Base-by-base conservation (phyloP, 2,888 invertebrate genomes). In the Syrphus vitripennis region DNA sequence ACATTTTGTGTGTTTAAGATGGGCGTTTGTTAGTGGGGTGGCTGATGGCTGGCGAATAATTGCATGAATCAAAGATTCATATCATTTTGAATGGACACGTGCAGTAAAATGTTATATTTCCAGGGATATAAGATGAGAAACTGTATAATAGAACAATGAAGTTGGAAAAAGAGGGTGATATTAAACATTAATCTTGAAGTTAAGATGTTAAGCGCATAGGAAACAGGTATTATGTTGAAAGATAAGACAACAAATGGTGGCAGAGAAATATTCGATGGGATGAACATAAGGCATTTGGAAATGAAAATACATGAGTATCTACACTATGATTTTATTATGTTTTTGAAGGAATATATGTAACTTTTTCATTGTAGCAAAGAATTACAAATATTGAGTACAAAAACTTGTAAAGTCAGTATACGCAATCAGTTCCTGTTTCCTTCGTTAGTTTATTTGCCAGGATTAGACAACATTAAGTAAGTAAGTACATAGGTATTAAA, bases 1-100 rank as follows among this genome's bases (percentile, higher is more conserved):
- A 71, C 80, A 42, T 65, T 84, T 77, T 48, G 76, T 84, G 74
- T 81, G 63, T 53, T 59, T 24, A 42, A 65, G 48, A 50, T 83
- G 74, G 74, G 63, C 63, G 75, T 67, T 72, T 31, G 61, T 65
- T 34, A 55, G 29, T 59, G 72, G 77, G 81, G 57, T 81, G 81
- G 81, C 74, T 83, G 26, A n/a, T n/a, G n/a, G n/a, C 45, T 31
- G 71, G 82, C 82, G 74, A 53, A 82, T 86, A 86, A 86, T 86
- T 86, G 86, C 86, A 63, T 77, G 81, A 81, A 86, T 78, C 61
- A 74, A 55, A 86, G 86, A 86, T 86, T 82, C 81, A 82, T 81
- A 82, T 84, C 84, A 48, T 42, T 24, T 37, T 70, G 48, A 37
- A 78, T 61, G 77, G 70, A 81, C 86, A 86, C 86, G 86, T 86